phyloP scores from a whole-genome alignment of 2,888 invertebrate species.

The Alentia gelatinosa region DNA sequence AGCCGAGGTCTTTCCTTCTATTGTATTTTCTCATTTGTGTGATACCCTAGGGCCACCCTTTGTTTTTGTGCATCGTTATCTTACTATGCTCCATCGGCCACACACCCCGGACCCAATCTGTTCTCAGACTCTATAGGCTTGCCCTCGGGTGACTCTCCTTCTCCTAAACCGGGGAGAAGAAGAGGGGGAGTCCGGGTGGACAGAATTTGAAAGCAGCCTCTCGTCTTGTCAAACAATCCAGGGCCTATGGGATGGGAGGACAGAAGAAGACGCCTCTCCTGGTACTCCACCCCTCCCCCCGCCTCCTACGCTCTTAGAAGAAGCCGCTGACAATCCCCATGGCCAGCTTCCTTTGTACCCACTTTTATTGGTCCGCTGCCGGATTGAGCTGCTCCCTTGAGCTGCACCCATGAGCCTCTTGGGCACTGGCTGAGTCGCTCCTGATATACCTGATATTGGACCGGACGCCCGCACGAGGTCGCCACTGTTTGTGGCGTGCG shows the following conservation, averaged over 20 bases:
- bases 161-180: too few species aligned
- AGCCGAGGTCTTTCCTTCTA: too few species aligned
- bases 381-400: background rate
- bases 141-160: too few species aligned
- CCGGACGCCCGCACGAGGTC: background rate
- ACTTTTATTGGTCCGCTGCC: background rate
- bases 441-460: background rate
- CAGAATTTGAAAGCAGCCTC: background rate
- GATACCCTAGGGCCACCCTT: background rate
- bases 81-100: background rate
- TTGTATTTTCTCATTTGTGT: background rate
- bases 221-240: background rate
- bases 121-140: background rate
- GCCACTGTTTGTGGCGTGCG: too few species aligned
- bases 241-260: slow-evolving; percentile 1
- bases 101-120: background rate
- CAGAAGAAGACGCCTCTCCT: background rate
- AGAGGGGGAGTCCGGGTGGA: background rate
- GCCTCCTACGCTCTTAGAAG: too few species aligned
- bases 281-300: background rate
- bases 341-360: background rate
- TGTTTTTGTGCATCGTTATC: background rate
- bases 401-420: too few species aligned
- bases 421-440: background rate
- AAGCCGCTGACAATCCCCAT: background rate